Evolutionary conservation across 1,140 invertebrate genomes (phyloP).

Genomic region (Aphis gossypii): DNA sequence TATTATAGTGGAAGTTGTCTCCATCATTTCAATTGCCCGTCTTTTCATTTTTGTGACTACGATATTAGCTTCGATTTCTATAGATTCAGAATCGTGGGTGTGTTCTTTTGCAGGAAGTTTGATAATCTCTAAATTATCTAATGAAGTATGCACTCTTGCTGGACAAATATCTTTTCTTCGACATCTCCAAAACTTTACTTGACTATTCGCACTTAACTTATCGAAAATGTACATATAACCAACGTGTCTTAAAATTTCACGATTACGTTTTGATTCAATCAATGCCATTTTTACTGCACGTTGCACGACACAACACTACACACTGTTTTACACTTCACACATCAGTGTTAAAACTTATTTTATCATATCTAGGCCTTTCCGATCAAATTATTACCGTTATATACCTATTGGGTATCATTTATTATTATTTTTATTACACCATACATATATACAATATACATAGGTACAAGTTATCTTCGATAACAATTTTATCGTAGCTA

Average conservation of each 20-base stretch:
- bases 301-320: too few species aligned
- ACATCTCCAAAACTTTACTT: background rate
- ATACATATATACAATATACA: too few species aligned
- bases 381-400: too few species aligned
- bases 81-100: background rate
- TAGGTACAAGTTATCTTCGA: too few species aligned
- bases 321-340: too few species aligned
- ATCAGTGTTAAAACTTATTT: too few species aligned
- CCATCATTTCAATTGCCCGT: background rate
- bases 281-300: too few species aligned
- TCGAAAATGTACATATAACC: slow-evolving; percentile 6
- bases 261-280: too few species aligned
- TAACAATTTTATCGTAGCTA: too few species aligned
- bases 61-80: background rate
- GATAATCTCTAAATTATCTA: background rate
- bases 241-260: slow-evolving; percentile 6
- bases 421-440: too few species aligned
- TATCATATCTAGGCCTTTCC: too few species aligned
- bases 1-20: slow-evolving; percentile 9
- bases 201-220: background rate
- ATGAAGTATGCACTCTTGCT: background rate
- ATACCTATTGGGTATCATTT: too few species aligned
- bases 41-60: slow-evolving; percentile 2
- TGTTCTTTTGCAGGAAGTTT: background rate
- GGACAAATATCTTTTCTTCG: slow-evolving; percentile 1